Evolutionary conservation across 2,113 vertebrate species (phyloP).

Genomic region (Platysternon megacephalum): DNA sequence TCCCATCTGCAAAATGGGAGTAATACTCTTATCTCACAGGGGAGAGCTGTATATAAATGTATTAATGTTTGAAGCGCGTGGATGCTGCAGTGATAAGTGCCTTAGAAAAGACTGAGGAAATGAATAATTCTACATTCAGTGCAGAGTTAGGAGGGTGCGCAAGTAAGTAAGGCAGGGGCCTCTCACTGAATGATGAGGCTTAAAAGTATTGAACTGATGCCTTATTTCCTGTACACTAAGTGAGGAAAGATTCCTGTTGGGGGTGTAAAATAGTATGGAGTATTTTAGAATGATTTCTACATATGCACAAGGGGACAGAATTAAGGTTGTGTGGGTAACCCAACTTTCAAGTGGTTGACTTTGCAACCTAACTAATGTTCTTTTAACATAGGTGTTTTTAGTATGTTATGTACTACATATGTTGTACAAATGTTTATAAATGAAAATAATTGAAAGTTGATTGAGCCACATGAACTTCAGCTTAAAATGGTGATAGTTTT

Average conservation of each 20-base stretch:
- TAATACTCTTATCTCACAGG: not conserved
- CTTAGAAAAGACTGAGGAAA: not conserved
- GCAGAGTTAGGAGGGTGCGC: not conserved
- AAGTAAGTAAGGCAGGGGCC: not conserved
- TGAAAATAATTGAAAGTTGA: not conserved
- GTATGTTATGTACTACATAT: not conserved
- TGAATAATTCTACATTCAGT: not conserved
- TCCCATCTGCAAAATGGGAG: not conserved
- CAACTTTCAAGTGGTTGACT: not conserved
- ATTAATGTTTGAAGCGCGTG: not conserved
- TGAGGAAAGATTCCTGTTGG: not conserved
- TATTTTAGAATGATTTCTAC: not conserved
- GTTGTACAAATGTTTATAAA: not conserved
- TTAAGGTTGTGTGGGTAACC: fast-evolving
- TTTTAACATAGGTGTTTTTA: not conserved
- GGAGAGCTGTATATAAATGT: not conserved
- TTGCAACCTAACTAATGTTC: not conserved
- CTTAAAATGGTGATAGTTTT: not conserved
- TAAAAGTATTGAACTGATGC: not conserved
- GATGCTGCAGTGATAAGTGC: not conserved
- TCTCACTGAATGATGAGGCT: not conserved
- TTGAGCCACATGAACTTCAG: not conserved
- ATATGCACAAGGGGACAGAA: fast-evolving
- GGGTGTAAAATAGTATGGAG: not conserved
- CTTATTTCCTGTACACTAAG: not conserved